Evolutionary conservation across 2,888 invertebrate genomes (phyloP).

Genomic region (Lycaena phlaeas): DNA sequence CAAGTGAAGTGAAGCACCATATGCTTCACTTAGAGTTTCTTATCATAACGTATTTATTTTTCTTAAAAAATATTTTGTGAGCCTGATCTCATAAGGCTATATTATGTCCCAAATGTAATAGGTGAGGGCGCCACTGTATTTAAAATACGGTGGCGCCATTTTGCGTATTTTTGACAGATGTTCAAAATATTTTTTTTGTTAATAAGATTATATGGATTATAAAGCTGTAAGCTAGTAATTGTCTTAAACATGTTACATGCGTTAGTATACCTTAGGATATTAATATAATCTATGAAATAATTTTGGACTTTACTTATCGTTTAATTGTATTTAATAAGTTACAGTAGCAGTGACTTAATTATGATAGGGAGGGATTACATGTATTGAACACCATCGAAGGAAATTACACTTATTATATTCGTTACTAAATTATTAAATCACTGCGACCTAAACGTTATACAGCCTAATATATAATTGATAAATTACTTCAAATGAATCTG

Average conservation of each 20-base stretch:
- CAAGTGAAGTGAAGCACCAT: too few species aligned
- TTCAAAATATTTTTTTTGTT: too few species aligned
- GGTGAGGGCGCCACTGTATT: too few species aligned
- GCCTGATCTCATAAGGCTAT: too few species aligned
- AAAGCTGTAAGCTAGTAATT: too few species aligned
- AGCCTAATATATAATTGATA: neutral
- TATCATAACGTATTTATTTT: too few species aligned
- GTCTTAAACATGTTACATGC: neutral
- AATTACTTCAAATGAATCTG: constrained; percentile 1
- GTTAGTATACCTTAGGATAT: neutral
- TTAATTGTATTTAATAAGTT: neutral
- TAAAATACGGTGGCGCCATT: too few species aligned
- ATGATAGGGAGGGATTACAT: constrained; percentile 16
- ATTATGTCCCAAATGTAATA: too few species aligned
- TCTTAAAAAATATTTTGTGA: too few species aligned
- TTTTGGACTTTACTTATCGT: constrained; percentile 21
- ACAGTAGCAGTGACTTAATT: constrained; percentile 18
- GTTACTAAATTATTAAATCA: constrained; percentile 16
- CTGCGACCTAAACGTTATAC: constrained; percentile 17
- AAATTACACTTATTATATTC: constrained; percentile 9
- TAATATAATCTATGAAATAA: constrained; percentile 18
- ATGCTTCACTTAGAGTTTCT: too few species aligned
- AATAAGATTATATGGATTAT: too few species aligned
- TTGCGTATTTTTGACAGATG: too few species aligned
- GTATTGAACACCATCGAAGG: constrained; percentile 20